These are phyloP conservation scores for Drosophila paulistorum DNA, from an alignment of 1,140 invertebrate genomes.

Conservation along the genomic window DNA sequence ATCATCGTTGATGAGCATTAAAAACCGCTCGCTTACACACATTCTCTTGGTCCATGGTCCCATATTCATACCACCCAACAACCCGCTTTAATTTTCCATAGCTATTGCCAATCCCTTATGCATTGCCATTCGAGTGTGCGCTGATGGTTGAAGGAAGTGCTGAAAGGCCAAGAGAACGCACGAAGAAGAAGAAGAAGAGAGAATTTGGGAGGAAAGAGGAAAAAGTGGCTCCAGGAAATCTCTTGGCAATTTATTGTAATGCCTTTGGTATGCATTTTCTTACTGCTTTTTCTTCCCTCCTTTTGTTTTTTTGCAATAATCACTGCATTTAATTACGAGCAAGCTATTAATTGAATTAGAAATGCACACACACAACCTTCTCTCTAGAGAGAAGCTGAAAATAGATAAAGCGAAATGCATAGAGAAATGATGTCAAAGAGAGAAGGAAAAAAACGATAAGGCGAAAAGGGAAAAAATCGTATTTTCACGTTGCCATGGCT, in stretches of 20 bases:
- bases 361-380: slow-evolving; percentile 16
- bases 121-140: slow-evolving; percentile 13
- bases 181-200: no score
- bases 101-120: slow-evolving; percentile 8
- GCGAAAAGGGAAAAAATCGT: not conserved
- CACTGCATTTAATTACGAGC: slow-evolving; percentile 55
- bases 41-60: slow-evolving; percentile 7
- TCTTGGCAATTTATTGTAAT: slow-evolving; percentile 42
- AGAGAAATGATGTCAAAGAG: slow-evolving; percentile 27
- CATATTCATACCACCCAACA: not conserved
- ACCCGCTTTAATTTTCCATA: not conserved
- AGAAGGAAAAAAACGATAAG: not conserved
- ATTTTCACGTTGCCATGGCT: slow-evolving; percentile 35
- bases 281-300: slow-evolving; percentile 22
- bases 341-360: slow-evolving; percentile 58
- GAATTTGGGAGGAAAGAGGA: not conserved
- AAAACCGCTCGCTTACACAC: slow-evolving; percentile 39
- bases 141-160: not conserved
- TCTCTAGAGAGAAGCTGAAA: no score
- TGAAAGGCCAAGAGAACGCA: not conserved
- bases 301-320: slow-evolving; percentile 51
- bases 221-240: slow-evolving; percentile 11
- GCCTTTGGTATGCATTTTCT: slow-evolving; percentile 23
- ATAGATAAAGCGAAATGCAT: slow-evolving; percentile 3
- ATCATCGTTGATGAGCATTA: slow-evolving; percentile 53